phyloP scores from a whole-genome alignment of 2,113 vertebrate species.

The Ammodytes dubius region DNA sequence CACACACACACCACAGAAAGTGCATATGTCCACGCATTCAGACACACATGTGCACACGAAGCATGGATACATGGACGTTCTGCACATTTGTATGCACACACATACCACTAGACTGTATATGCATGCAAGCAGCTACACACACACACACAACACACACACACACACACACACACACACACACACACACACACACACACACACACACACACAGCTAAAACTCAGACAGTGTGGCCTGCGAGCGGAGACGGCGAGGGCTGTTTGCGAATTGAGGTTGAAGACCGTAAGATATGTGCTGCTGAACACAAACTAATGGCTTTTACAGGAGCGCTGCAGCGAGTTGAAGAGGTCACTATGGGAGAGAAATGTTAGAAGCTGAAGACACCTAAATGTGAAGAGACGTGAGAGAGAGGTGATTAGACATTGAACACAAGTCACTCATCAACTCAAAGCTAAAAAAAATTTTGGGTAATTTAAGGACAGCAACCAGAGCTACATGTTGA shows the following conservation, averaged over 20 bases:
- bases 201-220: neutral
- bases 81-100: slow-evolving; percentile 11
- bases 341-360: slow-evolving; percentile 31
- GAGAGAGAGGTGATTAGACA: slow-evolving; percentile 24
- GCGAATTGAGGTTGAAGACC: slow-evolving; percentile 32
- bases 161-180: neutral
- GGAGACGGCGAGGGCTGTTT: slow-evolving; percentile 18
- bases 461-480: slow-evolving; percentile 12
- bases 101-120: neutral
- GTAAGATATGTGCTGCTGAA: slow-evolving; percentile 34
- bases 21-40: slow-evolving; percentile 24
- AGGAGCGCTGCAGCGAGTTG: slow-evolving; percentile 33
- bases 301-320: slow-evolving; percentile 42
- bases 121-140: neutral
- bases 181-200: neutral
- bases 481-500: neutral
- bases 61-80: slow-evolving; percentile 11
- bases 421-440: slow-evolving; percentile 2
- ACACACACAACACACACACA: neutral
- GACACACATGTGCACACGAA: neutral
- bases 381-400: slow-evolving; percentile 25
- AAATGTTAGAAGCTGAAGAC: slow-evolving; percentile 21
- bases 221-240: slow-evolving; percentile 9
- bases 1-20: slow-evolving; percentile 11
- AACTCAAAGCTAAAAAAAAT: slow-evolving; percentile 8